Percentiles rank a stretch among this genome's conserved stretches.
These are phyloP conservation scores for Macrosteles quadrilineatus DNA, from an alignment of 1,140 invertebrate genomes.

Conservation along the genomic window DNA sequence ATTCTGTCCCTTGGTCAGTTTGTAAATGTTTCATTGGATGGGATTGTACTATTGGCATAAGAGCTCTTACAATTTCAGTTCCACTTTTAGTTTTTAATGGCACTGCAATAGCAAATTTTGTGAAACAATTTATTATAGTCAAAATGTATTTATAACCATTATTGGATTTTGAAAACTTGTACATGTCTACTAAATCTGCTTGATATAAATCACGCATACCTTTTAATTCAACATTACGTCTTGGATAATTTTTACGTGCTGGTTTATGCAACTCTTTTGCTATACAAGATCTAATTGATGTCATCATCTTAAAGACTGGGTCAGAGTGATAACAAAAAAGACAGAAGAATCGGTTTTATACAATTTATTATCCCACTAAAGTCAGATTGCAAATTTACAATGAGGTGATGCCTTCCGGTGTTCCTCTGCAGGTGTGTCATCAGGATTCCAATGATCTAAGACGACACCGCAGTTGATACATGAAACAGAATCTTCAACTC, in stretches of 20 bases:
- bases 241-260: constrained; percentile 36
- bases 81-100: constrained; percentile 53
- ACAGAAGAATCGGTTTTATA: not conserved
- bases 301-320: not conserved
- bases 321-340: not conserved
- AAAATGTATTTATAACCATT: constrained; percentile 51
- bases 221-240: constrained; percentile 30
- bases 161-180: constrained; percentile 46
- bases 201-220: constrained; percentile 35
- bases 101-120: constrained; percentile 52
- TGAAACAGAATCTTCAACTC: constrained; percentile 10
- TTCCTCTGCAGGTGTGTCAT: not conserved
- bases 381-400: constrained; percentile 24
- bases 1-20: constrained; percentile 52
- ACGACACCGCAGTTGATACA: constrained; percentile 3
- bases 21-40: constrained; percentile 48
- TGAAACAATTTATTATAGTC: constrained; percentile 53
- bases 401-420: constrained; percentile 11
- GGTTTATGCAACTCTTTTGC: constrained; percentile 38
- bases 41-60: constrained; percentile 40
- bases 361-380: not conserved
- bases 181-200: constrained; percentile 44
- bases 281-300: constrained; percentile 7
- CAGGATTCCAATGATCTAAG: not conserved
- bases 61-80: constrained; percentile 38